Conservation (phyloP, 2,113 vertebrate genomes). For the Eira barbara region DNA sequence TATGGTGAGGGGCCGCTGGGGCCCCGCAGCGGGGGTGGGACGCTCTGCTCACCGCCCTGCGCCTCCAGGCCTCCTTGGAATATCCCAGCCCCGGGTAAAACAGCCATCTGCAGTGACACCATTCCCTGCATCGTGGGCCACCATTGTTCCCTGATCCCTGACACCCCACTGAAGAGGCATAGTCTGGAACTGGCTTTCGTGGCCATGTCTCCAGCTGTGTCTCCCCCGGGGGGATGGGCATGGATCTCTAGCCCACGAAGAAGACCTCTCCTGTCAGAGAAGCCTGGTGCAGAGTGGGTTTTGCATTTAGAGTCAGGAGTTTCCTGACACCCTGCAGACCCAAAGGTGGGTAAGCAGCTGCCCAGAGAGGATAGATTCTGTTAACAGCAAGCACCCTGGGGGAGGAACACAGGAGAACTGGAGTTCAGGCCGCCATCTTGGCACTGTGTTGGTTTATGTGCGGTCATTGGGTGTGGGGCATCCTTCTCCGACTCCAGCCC, state of each 20-base stretch:
- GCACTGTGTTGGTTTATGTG: not conserved
- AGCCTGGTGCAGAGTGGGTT: not conserved
- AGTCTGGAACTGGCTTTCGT: not conserved
- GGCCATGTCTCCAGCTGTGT: not conserved
- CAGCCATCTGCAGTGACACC: not conserved
- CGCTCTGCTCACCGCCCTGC: too few relatives aligned
- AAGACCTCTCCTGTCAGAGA: not conserved
- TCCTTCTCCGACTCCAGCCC: not conserved
- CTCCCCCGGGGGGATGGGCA: not conserved
- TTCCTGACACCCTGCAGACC: not conserved
- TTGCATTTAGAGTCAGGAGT: not conserved
- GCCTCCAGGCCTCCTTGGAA: not conserved
- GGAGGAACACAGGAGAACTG: too few relatives aligned
- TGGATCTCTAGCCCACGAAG: not conserved
- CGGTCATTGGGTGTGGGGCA: not conserved
- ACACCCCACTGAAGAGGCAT: not conserved
- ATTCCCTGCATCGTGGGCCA: not conserved
- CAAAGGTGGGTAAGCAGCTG: not conserved
- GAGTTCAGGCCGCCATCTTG: not conserved
- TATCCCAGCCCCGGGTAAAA: not conserved
- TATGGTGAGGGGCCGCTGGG: conserved; percentile 90
- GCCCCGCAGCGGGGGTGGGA: not conserved
- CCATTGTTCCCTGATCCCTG: not conserved
- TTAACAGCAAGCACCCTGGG: not conserved
- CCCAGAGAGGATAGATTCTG: not conserved